Conservation (phyloP, 1,140 invertebrate genomes). For the Platorchestia sp. region DNA sequence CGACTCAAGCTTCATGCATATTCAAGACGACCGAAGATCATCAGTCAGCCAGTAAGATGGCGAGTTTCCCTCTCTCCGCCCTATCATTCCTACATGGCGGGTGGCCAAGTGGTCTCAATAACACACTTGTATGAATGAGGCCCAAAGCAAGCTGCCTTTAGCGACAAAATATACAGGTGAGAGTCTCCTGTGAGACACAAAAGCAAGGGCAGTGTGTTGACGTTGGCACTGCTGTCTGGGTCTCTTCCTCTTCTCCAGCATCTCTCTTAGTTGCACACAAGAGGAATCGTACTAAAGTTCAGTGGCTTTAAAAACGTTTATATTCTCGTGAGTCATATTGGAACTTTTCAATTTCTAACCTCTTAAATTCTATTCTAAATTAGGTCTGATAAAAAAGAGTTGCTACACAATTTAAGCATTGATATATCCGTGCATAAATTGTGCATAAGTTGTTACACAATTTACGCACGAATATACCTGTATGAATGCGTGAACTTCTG, state of each 20-base stretch:
- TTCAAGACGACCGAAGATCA: neutral
- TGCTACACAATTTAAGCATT: no score
- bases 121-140: neutral
- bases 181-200: neutral
- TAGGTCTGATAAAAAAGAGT: no score
- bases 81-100: neutral
- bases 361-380: no score
- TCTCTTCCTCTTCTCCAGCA: neutral
- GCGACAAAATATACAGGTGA: neutral
- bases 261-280: neutral
- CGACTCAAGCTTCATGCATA: neutral
- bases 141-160: neutral
- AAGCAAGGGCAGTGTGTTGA: neutral
- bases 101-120: neutral
- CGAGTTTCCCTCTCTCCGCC: neutral
- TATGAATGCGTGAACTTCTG: no score
- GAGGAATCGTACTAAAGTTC: neutral
- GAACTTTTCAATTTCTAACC: no score
- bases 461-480: no score
- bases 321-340: neutral
- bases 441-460: no score
- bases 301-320: neutral
- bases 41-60: neutral
- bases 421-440: no score
- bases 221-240: neutral